Base-by-base conservation (phyloP, 30 jellyfish, hydroid and myxozoan species). In the Morbakka virulenta region DNA sequence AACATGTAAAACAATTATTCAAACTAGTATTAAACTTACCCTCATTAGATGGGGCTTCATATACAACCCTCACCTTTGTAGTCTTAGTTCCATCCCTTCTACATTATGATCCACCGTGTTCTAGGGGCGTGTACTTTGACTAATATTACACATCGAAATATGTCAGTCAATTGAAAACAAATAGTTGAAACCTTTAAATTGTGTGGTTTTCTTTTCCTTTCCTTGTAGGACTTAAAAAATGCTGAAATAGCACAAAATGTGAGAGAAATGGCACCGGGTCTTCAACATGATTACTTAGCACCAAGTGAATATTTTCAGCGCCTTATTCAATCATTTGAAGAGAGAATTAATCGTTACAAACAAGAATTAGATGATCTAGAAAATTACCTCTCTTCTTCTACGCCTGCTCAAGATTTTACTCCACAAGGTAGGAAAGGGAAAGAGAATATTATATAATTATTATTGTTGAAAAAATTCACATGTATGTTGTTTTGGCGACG, bases 361-460 rank as follows among this genome's bases (percentile, higher is more conserved):
- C 85, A 89, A 63, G 93, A 89, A 62, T 28, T 89, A 14, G 97
- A 89, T 53, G 97, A 89, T 64, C 86, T 89, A 28, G 97, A 89
- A 67, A 52, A 49, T 47, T 89, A 81, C 67, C 69, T 89, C 21
- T 65, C 95, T 2, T 35, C 95, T 0, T 63, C 95, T 9, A 49
- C 97, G 26, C 83, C 86, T 3, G 31, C 52, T 11, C 69, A 74
- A 25, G 71, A 81, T 35, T 87, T 87, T 52, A 80, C 85, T 21
- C 96, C 96, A 2, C 96, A 87, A 81, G 96, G 96, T 87, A 30
- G 20, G 69, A 2, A 68, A 2, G 30, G 2, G 3, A n/a, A n/a
- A n/a, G n/a, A 2, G 23, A n/a, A 32, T 68, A 11, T 61, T 9
- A 61, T 21, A 9, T 11, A 61, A 22, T 9, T 61, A 12, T 12